These are phyloP conservation scores for Sceloporus tristichus DNA, from an alignment of 2,113 vertebrate genomes.

Conservation along the genomic window DNA sequence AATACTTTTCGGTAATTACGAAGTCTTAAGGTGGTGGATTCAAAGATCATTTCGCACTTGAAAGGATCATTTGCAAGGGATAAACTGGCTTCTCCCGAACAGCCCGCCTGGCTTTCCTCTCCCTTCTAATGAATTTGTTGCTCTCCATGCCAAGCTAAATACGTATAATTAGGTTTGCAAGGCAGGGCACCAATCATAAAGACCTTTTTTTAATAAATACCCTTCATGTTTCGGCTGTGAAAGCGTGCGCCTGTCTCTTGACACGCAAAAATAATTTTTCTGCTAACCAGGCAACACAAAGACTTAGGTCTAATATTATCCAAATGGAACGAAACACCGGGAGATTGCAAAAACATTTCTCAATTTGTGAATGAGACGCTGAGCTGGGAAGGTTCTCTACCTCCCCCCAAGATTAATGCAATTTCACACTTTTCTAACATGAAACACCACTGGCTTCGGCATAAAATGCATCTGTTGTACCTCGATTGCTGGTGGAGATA, in stretches of 20 bases:
- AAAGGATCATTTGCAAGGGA: slow-evolving; percentile 22
- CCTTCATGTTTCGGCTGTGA: slow-evolving; percentile 15
- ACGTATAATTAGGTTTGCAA: slow-evolving; percentile 46
- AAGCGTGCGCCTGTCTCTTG: slow-evolving; percentile 37
- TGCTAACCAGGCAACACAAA: slow-evolving; percentile 45
- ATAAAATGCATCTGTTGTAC: not conserved
- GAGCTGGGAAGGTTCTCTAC: slow-evolving; percentile 54
- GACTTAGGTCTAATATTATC: slow-evolving; percentile 60
- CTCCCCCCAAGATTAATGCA: slow-evolving; percentile 46
- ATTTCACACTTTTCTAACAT: slow-evolving; percentile 75
- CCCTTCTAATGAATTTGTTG: not conserved
- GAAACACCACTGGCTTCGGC: slow-evolving; percentile 32
- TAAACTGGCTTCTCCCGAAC: slow-evolving; percentile 48
- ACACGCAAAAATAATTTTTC: slow-evolving; percentile 44
- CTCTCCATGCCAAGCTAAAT: slow-evolving; percentile 70
- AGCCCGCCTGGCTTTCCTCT: slow-evolving; percentile 37
- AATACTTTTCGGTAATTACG: slow-evolving; percentile 39
- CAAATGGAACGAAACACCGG: not conserved
- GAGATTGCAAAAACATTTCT: slow-evolving; percentile 59
- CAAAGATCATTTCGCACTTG: not conserved
- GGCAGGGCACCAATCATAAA: not conserved
- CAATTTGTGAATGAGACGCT: slow-evolving; percentile 53
- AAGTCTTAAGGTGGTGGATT: slow-evolving; percentile 28
- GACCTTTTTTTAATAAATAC: slow-evolving; percentile 1
- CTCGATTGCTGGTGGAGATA: not conserved